Conservation (phyloP, 2,888 invertebrate species). For the Electrophaes corylata region DNA sequence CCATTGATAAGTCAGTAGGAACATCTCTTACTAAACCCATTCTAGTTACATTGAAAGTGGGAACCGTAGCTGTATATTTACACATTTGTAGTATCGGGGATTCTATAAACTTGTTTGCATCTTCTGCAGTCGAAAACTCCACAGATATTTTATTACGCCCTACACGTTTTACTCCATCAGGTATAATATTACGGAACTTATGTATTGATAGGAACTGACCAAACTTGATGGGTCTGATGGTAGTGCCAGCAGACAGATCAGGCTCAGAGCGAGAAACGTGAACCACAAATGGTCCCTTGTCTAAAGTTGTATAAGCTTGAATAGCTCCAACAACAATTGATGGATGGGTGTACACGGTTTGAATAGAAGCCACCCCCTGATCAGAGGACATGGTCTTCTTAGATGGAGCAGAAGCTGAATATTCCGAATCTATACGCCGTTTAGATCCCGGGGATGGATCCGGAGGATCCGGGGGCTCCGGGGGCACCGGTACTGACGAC, state of each 20-base stretch:
- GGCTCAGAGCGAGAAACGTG: constrained; percentile 4
- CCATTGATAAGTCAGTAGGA: no score
- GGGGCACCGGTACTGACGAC: background rate
- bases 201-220: constrained; percentile 2
- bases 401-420: background rate
- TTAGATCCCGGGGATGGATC: background rate
- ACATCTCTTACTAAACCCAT: background rate
- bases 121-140: background rate
- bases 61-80: background rate
- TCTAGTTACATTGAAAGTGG: background rate
- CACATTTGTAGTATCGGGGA: background rate
- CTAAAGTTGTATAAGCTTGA: background rate
- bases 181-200: background rate
- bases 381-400: background rate
- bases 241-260: background rate
- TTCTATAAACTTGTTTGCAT: background rate
- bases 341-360: background rate
- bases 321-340: no score
- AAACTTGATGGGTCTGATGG: constrained; percentile 9
- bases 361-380: background rate
- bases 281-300: constrained; percentile 9
- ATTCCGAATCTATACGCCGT: background rate
- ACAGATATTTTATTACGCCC: background rate
- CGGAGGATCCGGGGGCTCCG: background rate
- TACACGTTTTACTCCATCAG: background rate